Evolutionary conservation across 2,113 vertebrate genomes (phyloP).

Genomic region (Toxostoma redivivum): DNA sequence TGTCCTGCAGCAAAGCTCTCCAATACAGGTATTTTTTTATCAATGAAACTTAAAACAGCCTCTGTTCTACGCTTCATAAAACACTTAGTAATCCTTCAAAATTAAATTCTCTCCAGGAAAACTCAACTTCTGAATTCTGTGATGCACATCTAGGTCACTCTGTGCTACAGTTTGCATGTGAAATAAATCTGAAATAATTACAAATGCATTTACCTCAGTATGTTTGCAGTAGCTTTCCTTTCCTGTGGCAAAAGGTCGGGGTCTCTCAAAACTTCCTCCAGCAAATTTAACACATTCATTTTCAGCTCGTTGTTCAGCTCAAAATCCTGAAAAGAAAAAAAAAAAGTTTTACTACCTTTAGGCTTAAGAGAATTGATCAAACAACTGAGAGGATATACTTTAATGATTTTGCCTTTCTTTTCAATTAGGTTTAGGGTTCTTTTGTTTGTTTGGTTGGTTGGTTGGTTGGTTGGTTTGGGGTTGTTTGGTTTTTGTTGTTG

Average conservation of each 20-base stretch:
- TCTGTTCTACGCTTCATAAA: background rate
- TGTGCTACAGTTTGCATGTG: background rate
- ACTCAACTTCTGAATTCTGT: background rate
- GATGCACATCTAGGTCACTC: background rate
- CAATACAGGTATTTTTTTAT: background rate
- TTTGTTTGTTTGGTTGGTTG: too few species aligned
- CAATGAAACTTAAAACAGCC: background rate
- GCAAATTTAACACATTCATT: slow-evolving; percentile 89
- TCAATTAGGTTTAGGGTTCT: too few species aligned
- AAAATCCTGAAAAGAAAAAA: slow-evolving; percentile 84
- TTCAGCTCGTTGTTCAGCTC: slow-evolving; percentile 93
- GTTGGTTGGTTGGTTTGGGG: too few species aligned
- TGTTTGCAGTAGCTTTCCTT: slow-evolving; percentile 96
- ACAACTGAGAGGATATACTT: background rate
- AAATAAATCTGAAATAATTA: background rate
- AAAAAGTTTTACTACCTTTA: background rate
- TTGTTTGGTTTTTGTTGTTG: too few species aligned
- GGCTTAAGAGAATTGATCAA: background rate
- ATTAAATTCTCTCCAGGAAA: background rate
- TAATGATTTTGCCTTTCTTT: background rate
- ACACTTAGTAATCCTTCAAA: background rate
- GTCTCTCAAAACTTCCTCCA: slow-evolving; percentile 95
- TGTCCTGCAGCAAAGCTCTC: background rate
- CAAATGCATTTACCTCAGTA: slow-evolving; percentile 79
- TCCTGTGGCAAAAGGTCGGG: slow-evolving; percentile 96